Evolutionary conservation across 2,888 invertebrate genomes (phyloP).

Genomic region (Alloplasta piceator): DNA sequence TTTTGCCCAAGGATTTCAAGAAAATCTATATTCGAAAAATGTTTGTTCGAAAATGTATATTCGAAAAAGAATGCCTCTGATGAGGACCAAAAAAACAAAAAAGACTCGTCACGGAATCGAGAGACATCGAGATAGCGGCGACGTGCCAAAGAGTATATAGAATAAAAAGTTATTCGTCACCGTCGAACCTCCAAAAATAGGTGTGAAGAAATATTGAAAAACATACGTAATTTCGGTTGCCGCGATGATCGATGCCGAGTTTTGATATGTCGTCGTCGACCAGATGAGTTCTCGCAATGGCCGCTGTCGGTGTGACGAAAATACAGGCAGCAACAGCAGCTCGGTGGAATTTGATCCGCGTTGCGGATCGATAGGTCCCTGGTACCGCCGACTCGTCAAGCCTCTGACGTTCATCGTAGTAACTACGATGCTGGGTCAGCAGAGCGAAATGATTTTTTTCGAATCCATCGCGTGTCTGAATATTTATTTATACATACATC

Average conservation of each 20-base stretch:
- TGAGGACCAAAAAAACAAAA: too few relatives aligned
- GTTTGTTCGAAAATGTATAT: too few relatives aligned
- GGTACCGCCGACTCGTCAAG: constrained; percentile 75
- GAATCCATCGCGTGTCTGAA: not conserved
- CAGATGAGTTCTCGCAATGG: constrained; percentile 75
- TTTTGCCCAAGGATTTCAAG: too few relatives aligned
- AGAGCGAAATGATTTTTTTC: too few relatives aligned
- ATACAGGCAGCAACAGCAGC: constrained; percentile 74
- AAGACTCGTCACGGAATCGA: too few relatives aligned
- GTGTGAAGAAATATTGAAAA: constrained; percentile 9
- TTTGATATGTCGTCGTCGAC: constrained; percentile 51
- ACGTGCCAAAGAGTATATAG: not conserved
- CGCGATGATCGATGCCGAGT: constrained; percentile 27
- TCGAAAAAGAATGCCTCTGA: too few relatives aligned
- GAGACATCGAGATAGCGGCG: too few relatives aligned
- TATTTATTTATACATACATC: constrained; percentile 29
- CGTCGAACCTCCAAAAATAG: not conserved
- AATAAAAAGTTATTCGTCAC: not conserved
- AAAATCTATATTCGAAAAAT: too few relatives aligned
- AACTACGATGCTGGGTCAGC: constrained; percentile 77
- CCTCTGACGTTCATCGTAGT: constrained; percentile 77
- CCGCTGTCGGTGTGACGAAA: constrained; percentile 71
- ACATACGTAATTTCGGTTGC: not conserved
- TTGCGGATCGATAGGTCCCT: constrained; percentile 61
- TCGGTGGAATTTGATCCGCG: constrained; percentile 66